Percentiles rank a stretch among this genome's conserved stretches.
Evolutionary conservation across 1,140 invertebrate species (phyloP).

Genomic region (Tetramorium alpestre): DNA sequence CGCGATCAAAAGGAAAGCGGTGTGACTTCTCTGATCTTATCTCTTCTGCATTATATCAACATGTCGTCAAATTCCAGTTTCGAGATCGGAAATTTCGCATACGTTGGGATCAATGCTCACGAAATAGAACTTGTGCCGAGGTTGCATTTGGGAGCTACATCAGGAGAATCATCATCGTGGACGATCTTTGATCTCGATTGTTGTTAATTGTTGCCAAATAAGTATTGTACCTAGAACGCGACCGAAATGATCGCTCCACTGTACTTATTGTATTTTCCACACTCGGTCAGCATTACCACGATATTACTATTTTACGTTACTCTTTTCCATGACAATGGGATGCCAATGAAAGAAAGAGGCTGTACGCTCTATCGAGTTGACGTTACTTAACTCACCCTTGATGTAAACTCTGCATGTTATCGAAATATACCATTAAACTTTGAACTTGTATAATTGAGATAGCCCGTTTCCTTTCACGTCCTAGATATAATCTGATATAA

Average conservation of each 20-base stretch:
- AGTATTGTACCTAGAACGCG: constrained; percentile 68
- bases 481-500: neutral
- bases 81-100: constrained; percentile 43
- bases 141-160: neutral
- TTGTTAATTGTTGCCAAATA: constrained; percentile 86
- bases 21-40: neutral
- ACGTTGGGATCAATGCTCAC: constrained; percentile 66
- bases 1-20: constrained; percentile 1
- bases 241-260: constrained; percentile 26
- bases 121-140: constrained; percentile 35
- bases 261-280: constrained; percentile 82
- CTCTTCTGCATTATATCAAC: neutral
- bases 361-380: constrained; percentile 69
- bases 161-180: constrained; percentile 43
- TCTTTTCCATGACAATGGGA: constrained; percentile 79
- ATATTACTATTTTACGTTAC: constrained; percentile 79
- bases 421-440: constrained; percentile 82
- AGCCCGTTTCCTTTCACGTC: neutral
- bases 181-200: constrained; percentile 79
- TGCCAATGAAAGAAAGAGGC: constrained; percentile 62
- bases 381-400: constrained; percentile 81
- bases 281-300: constrained; percentile 79
- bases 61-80: neutral
- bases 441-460: constrained; percentile 42
- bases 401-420: constrained; percentile 84